A percentile compares a stretch with the other conserved stretches of the same genome.
Evolutionary conservation across 2,888 invertebrate species (phyloP).

Genomic region (Liodrosophila aerea): DNA sequence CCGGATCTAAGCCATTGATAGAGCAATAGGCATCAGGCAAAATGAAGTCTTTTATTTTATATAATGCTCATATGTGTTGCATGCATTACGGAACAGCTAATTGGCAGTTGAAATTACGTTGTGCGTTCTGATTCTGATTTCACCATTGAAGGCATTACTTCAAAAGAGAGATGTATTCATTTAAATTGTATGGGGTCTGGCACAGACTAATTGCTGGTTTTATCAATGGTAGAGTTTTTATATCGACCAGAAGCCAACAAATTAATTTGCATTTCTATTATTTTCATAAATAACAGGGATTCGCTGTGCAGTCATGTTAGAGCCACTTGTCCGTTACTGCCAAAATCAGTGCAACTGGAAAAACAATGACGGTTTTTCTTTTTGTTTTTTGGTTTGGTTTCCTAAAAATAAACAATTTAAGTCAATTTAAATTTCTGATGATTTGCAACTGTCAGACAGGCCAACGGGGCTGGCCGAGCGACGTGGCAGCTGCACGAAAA

Average conservation of each 20-base stretch:
- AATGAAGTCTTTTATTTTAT: constrained; percentile 53
- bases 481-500: constrained; percentile 37
- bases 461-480: constrained; percentile 1
- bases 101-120: constrained; percentile 65
- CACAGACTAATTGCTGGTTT: constrained; percentile 63
- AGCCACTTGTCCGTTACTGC: constrained; percentile 31
- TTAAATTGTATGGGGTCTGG: constrained; percentile 3
- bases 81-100: constrained; percentile 59
- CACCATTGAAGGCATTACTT: constrained; percentile 29
- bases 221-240: constrained; percentile 58
- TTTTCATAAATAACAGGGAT: constrained; percentile 71
- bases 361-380: constrained; percentile 49
- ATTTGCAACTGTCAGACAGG: constrained; percentile 74
- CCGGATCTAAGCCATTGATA: constrained; percentile 50
- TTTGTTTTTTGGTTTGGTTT: no score
- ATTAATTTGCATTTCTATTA: constrained; percentile 76
- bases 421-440: constrained; percentile 76
- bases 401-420: constrained; percentile 70
- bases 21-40: constrained; percentile 50
- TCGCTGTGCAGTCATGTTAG: constrained; percentile 29
- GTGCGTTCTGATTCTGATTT: constrained; percentile 2
- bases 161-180: constrained; percentile 23
- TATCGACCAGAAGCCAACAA: constrained; percentile 44
- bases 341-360: constrained; percentile 55
- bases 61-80: constrained; percentile 3